Conservation (phyloP, 2,113 vertebrate species). For the Dicerorhinus sumatrensis region DNA sequence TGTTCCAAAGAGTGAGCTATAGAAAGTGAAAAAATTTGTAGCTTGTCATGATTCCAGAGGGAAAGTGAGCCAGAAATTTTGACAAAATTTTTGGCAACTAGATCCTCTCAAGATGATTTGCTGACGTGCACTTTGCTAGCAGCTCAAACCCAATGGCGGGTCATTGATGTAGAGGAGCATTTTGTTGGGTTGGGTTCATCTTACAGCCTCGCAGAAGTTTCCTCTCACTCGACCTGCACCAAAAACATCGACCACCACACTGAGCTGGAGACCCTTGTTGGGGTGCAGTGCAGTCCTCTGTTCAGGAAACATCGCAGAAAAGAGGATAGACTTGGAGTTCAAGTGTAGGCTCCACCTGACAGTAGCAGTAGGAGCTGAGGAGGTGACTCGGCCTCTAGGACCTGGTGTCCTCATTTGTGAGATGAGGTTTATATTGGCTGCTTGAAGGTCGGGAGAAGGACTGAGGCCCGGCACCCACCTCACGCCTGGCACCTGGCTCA, state of each 20-base stretch:
- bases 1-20: not conserved
- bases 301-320: not conserved
- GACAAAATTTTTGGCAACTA: not conserved
- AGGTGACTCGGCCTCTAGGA: too few relatives aligned
- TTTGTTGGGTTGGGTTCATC: not conserved
- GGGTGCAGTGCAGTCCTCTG: not conserved
- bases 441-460: not conserved
- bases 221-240: not conserved
- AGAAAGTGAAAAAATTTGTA: not conserved
- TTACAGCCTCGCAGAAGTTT: accelerated
- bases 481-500: not conserved
- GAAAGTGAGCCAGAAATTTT: not conserved
- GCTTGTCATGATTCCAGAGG: not conserved
- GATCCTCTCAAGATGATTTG: not conserved
- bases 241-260: accelerated
- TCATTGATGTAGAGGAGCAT: not conserved
- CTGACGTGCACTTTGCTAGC: not conserved
- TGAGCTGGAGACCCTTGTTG: not conserved
- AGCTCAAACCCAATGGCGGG: not conserved
- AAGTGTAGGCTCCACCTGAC: not conserved
- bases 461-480: not conserved
- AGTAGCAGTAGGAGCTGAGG: accelerated
- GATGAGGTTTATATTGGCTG: not conserved
- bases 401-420: not conserved
- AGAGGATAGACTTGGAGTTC: not conserved